Percentiles rank a stretch among this genome's conserved stretches.
Conservation (phyloP, 2,113 vertebrate species). For the Chamaetylas fuelleborni region DNA sequence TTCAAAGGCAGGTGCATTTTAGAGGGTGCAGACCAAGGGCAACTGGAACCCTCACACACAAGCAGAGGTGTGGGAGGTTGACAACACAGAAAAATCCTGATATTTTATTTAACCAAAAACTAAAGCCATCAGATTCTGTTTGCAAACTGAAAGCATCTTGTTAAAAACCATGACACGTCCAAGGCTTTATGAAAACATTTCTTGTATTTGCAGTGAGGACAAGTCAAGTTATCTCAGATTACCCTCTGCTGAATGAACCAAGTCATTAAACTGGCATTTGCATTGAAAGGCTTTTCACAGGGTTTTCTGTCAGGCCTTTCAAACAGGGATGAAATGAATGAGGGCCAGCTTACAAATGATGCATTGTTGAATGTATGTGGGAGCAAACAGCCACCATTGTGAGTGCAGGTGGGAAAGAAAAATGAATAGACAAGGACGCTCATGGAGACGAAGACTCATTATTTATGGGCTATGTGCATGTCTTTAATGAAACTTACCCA, state of each 20-base stretch:
- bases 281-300: slow-evolving; percentile 76
- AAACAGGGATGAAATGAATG: slow-evolving; percentile 71
- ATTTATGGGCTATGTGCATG: slow-evolving; percentile 14
- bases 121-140: slow-evolving; percentile 1
- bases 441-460: slow-evolving; percentile 58
- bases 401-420: slow-evolving; percentile 77
- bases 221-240: slow-evolving; percentile 66
- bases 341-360: slow-evolving; percentile 72
- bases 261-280: slow-evolving; percentile 80
- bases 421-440: slow-evolving; percentile 78
- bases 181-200: slow-evolving; percentile 71
- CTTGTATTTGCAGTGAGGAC: slow-evolving; percentile 65
- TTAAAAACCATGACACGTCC: slow-evolving; percentile 74
- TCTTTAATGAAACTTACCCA: slow-evolving; percentile 49
- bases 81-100: background rate
- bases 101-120: background rate
- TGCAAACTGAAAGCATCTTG: slow-evolving; percentile 33
- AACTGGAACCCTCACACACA: background rate
- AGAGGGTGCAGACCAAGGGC: background rate
- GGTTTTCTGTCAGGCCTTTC: slow-evolving; percentile 76
- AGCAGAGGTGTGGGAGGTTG: background rate
- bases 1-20: background rate
- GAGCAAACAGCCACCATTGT: slow-evolving; percentile 76
- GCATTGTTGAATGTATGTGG: slow-evolving; percentile 73
- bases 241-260: slow-evolving; percentile 72